Evolutionary conservation across 2,888 invertebrate species (phyloP), one percentile per base, ranked within the genome.

Genomic region (Pyrgus malvae): DNA sequence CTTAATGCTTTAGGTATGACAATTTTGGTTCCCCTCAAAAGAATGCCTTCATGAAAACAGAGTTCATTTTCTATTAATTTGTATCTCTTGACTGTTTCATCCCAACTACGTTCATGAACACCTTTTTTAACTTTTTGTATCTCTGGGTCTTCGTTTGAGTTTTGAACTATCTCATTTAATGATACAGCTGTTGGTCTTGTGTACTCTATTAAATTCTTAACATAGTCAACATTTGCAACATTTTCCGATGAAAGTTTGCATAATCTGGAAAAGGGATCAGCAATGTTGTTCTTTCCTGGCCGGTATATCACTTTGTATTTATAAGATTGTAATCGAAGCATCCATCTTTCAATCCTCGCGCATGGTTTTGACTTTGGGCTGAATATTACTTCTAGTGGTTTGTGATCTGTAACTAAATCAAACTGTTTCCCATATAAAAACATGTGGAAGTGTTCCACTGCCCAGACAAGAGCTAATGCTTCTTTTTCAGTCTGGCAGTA

Each of bases 401-500:
- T 44, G 9, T 44, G 44, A 17, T 44, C 44, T 2, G 59, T 72
- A 0, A 69, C 48, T 2, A 75, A 61, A 1, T 72, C 73, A 41
- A 65, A 68, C n/a, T 55, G 21, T 33, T 63, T 60, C 0, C 64
- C 65, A 49, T 33, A 65, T 2, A 67, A 44, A 14, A 25, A 66
- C n/a, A 62, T 56, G 2, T 59, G 7, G 25, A 65, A 64, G 38
- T 64, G 62, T 14, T 68, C 68, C 0, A 68, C 55, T 0, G 67
- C 61, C 66, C 67, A 68, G 0, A 68, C 68, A 2, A 68, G 29
- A 0, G 65, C 64, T 1, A 69, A 31, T 0, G 69, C 70, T 33
- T 69, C 68, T 31, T 70, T 71, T 50, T 70, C 68, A 0, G 69
- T 67, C 40, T 70, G 69, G 31, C 65, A 60, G 14, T 71, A 70